Percentiles rank a stretch among this genome's conserved stretches.
Conservation (phyloP, 1,140 invertebrate species). For the Zaprionus camerounensis region DNA sequence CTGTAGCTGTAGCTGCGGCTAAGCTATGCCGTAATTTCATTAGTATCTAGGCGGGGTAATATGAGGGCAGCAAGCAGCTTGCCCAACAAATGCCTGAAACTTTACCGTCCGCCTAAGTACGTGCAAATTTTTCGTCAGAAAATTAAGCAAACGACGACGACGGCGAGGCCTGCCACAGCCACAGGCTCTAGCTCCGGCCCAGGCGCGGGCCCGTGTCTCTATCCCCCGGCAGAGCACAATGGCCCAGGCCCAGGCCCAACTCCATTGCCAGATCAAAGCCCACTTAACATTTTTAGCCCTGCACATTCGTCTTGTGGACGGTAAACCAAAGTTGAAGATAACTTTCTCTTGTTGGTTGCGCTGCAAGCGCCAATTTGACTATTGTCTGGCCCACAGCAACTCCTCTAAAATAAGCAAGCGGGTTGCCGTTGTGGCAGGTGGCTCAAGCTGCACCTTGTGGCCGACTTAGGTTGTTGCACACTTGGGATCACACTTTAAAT, state of each 20-base stretch:
- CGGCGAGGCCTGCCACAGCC: background rate
- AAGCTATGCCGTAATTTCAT: conserved; percentile 67
- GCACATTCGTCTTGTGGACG: conserved; percentile 46
- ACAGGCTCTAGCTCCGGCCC: background rate
- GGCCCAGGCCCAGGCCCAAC: background rate
- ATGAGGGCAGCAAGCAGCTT: conserved; percentile 40
- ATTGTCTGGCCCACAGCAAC: background rate
- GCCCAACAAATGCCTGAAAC: conserved; percentile 37
- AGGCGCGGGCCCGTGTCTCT: background rate
- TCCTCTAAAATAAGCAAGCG: background rate
- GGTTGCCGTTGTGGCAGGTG: background rate
- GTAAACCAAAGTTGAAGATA: conserved; percentile 58
- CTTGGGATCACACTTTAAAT: conserved; percentile 40
- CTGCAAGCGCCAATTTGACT: conserved; percentile 40
- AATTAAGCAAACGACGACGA: conserved; percentile 58
- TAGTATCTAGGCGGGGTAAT: conserved; percentile 67
- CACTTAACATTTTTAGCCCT: conserved; percentile 51
- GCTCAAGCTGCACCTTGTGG: conserved; percentile 17
- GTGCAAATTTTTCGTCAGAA: conserved; percentile 75
- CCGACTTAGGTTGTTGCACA: conserved; percentile 18
- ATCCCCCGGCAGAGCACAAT: background rate
- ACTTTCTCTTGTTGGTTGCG: conserved; percentile 56
- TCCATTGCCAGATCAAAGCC: conserved; percentile 38
- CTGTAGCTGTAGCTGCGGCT: conserved; percentile 12
- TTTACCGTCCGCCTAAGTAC: conserved; percentile 65